Percentiles rank a stretch among this genome's conserved stretches.
Conservation (phyloP, 2,888 invertebrate genomes). For the Belgica antarctica region DNA sequence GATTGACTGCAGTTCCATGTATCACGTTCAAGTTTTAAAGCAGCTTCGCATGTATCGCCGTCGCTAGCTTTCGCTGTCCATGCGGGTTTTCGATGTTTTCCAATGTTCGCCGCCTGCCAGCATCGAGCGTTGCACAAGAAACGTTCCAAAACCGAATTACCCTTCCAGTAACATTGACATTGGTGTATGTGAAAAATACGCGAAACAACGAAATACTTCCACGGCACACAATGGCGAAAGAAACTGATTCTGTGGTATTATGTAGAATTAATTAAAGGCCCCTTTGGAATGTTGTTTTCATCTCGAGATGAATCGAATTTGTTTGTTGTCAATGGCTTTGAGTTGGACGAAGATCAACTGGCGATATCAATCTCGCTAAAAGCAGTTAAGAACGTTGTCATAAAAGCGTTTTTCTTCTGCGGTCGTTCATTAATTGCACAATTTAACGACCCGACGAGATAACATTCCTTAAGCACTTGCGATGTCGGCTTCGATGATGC, state of each 20-base stretch:
- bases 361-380: constrained; percentile 12
- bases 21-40: no score
- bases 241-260: constrained; percentile 3
- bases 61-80: no score
- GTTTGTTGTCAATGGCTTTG: constrained; percentile 19
- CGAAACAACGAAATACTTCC: constrained; percentile 1
- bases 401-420: neutral
- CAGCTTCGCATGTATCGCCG: no score
- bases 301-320: constrained; percentile 22
- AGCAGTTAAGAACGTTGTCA: neutral
- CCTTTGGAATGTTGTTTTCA: constrained; percentile 24
- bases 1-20: no score
- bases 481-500: neutral
- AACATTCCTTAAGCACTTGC: neutral
- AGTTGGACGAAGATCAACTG: neutral
- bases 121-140: no score
- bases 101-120: no score
- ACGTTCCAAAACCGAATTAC: no score
- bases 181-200: no score
- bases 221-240: neutral
- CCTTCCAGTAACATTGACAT: no score
- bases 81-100: no score
- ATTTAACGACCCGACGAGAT: constrained; percentile 1
- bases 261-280: constrained; percentile 7
- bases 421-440: constrained; percentile 7